Conservation (phyloP, 2,113 vertebrate genomes). For the Limnothrissa miodon region DNA sequence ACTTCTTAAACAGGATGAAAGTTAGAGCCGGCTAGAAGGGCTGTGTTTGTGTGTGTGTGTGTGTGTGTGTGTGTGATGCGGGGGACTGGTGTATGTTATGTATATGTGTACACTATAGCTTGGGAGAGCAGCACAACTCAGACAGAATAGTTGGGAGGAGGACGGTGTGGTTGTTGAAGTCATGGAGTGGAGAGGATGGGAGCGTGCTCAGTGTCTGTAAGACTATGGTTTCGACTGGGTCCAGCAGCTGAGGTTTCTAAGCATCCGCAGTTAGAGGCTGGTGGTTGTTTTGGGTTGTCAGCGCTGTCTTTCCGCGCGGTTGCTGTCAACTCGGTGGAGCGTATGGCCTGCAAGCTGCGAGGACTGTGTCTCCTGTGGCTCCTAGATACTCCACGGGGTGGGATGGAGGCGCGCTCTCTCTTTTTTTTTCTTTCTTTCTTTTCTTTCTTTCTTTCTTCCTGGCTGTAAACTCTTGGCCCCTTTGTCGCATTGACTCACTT, state of each 20-base stretch:
- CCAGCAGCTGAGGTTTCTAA: slow-evolving; percentile 6
- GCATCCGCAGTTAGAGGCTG: neutral
- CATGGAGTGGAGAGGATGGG: neutral
- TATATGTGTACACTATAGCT: neutral
- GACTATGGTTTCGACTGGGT: neutral
- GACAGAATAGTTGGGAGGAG: neutral
- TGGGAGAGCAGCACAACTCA: neutral
- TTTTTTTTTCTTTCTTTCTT: neutral
- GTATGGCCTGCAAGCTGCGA: neutral
- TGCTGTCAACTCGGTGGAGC: neutral
- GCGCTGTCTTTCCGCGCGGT: neutral
- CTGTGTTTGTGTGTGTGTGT: neutral
- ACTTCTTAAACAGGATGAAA: neutral
- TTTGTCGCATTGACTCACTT: neutral
- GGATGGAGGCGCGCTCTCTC: neutral
- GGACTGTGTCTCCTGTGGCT: neutral
- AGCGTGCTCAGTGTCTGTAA: neutral
- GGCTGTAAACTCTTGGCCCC: neutral
- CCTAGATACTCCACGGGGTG: neutral
- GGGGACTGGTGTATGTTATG: too few relatives aligned
- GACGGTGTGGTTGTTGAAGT: neutral
- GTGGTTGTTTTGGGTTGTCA: slow-evolving; percentile 4
- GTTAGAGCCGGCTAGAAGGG: neutral
- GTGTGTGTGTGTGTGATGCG: neutral
- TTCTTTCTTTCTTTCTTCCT: neutral